Base-by-base conservation (phyloP, 2,888 invertebrate species). In the Isotomurus palustris region DNA sequence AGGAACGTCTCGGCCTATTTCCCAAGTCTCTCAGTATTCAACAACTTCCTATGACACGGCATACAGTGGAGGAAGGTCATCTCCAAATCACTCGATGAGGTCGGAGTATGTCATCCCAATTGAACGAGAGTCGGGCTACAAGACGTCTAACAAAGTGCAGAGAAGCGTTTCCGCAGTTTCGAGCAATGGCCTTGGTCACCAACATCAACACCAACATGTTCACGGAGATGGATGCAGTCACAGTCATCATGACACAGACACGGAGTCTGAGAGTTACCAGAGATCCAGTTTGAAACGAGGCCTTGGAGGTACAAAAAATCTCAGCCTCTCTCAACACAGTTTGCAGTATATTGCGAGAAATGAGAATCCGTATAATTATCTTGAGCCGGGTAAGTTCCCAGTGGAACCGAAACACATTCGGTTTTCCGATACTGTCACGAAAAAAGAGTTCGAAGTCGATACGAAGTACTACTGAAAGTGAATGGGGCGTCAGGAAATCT, bases 341-440 rank as follows among this genome's bases (percentile, higher is more conserved):
- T 51, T 61, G 47, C 60, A 61, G 40, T 61, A 50, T 17, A 61
- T 61, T 50, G 60, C 60, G 1, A 61, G 54, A 21, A 61, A 61
- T 22, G 53, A 61, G 28, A 61, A 51, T 45, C 60, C 60, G 4
- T 61, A 61, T 21, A 32, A 57, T 44, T 61, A 61, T 50, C 52
- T 54, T 25, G 52, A 58, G 32, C 60, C 57, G 17, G 60, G 58
- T 36, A 64, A 64, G 51, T 60, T 60, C 52, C 60, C 60, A 1
- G 56, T 60, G 36, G 56, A 53, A 17, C 36, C 55, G 2, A 61
- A 61, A 29, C 60, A 58, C 35, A 61, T 64, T 43, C 44, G 61
- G 49, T 64, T 64, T 48, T 53, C 61, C 35, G 58, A 58, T 24
- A 58, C 58, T 4, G 58, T 64, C 14, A 64, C 56, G 6, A 60